Percentiles rank a stretch among this genome's conserved stretches.
Conservation (phyloP, 2,888 invertebrate genomes). For the Xylota segnis region DNA sequence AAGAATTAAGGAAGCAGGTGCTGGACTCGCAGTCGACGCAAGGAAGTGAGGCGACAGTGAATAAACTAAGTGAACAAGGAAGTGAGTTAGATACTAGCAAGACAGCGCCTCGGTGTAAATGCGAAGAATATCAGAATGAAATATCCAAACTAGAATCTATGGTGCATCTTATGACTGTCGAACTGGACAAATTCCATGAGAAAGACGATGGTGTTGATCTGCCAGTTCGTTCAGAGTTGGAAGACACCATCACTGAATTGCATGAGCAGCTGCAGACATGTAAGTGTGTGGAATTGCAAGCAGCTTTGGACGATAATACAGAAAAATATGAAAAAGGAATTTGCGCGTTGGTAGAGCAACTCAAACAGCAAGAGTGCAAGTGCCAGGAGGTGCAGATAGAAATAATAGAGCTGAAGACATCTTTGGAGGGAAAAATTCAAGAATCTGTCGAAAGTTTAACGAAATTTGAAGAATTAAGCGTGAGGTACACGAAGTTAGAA, state of each 20-base stretch:
- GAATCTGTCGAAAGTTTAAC: constrained; percentile 35
- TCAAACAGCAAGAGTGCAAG: constrained; percentile 59
- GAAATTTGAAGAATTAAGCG: constrained; percentile 36
- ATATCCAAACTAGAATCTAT: constrained; percentile 16
- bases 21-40: not conserved
- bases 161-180: not conserved
- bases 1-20: constrained; percentile 19
- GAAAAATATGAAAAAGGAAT: constrained; percentile 42
- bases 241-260: constrained; percentile 13
- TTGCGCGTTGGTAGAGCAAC: constrained; percentile 29
- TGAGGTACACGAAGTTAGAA: constrained; percentile 39
- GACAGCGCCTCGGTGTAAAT: not conserved
- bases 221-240: constrained; percentile 8
- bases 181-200: not conserved
- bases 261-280: constrained; percentile 17
- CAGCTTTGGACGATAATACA: constrained; percentile 22
- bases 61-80: not conserved
- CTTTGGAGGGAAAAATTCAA: constrained; percentile 46
- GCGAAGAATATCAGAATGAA: constrained; percentile 22
- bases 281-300: constrained; percentile 18
- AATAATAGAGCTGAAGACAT: constrained; percentile 58
- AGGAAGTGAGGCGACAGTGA: not conserved
- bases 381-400: constrained; percentile 49
- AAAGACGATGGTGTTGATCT: not conserved
- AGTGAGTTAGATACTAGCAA: not conserved